Conservation (phyloP, 2,888 invertebrate genomes). For the Pilophorus perplexus region DNA sequence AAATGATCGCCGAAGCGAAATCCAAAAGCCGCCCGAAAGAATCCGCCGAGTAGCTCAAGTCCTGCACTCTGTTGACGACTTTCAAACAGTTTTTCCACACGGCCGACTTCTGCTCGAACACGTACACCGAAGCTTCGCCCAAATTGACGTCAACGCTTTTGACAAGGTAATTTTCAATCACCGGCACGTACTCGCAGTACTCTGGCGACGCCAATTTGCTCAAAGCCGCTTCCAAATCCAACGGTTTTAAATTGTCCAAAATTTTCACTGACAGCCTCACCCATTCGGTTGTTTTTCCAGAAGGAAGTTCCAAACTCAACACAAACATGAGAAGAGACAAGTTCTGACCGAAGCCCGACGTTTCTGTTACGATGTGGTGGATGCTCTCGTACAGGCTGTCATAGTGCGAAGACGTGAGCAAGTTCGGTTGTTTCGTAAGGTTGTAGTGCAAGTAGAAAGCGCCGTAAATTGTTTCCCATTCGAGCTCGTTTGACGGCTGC, state of each 20-base stretch:
- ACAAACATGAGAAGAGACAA: conserved; percentile 19
- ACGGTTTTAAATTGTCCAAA: background rate
- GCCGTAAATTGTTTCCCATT: conserved; percentile 8
- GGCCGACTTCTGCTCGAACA: background rate
- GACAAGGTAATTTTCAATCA: conserved; percentile 13
- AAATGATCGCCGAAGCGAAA: conserved; percentile 1
- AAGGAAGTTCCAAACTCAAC: conserved; percentile 4
- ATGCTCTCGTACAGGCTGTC: background rate
- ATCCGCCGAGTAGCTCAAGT: background rate
- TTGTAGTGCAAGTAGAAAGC: background rate
- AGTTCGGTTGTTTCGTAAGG: background rate
- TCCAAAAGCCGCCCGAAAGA: background rate
- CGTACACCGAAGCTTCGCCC: background rate
- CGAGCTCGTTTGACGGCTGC: background rate
- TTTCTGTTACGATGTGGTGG: background rate
- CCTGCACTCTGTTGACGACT: background rate
- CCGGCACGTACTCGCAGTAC: conserved; percentile 1
- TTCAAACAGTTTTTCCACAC: conserved; percentile 18
- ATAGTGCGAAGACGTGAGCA: background rate
- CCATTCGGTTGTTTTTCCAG: background rate
- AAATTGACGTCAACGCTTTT: background rate
- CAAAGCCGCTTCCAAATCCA: conserved; percentile 3
- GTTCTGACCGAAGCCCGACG: background rate
- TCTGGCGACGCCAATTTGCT: background rate
- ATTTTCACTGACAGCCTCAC: background rate